Evolutionary conservation across 2,113 vertebrate genomes (phyloP).

Genomic region (Xiphias gladius): DNA sequence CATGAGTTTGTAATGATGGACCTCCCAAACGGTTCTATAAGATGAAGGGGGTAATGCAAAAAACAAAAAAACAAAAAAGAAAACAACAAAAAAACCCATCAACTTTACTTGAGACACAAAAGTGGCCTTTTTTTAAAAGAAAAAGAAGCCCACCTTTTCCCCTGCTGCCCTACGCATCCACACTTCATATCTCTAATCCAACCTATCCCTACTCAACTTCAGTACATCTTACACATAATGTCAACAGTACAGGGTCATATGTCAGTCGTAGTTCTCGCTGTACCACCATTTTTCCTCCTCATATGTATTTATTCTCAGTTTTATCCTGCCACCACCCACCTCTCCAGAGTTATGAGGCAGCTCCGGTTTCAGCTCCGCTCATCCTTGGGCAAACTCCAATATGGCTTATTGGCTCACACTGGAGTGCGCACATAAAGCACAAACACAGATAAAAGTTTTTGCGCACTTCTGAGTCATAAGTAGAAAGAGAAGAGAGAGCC

Average conservation of each 20-base stretch:
- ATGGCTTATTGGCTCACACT: conserved; percentile 60
- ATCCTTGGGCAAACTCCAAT: conserved; percentile 69
- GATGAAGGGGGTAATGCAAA: neutral
- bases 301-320: conserved; percentile 36
- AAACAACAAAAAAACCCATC: too few relatives aligned
- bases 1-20: neutral
- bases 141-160: neutral
- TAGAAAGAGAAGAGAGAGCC: conserved; percentile 50
- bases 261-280: conserved; percentile 13
- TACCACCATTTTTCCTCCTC: conserved; percentile 18
- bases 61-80: neutral
- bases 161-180: neutral
- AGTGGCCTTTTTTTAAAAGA: neutral
- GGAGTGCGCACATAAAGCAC: conserved; percentile 42
- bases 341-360: conserved; percentile 49
- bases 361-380: conserved; percentile 44
- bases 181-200: neutral
- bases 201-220: neutral
- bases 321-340: conserved; percentile 50
- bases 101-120: neutral
- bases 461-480: conserved; percentile 77
- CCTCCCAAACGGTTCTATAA: too few relatives aligned
- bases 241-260: neutral
- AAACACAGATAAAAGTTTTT: conserved; percentile 58
- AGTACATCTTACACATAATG: neutral